These are phyloP conservation scores for Phyllostomus discolor DNA, from an alignment of 2,113 vertebrate genomes.

Conservation along the genomic window DNA sequence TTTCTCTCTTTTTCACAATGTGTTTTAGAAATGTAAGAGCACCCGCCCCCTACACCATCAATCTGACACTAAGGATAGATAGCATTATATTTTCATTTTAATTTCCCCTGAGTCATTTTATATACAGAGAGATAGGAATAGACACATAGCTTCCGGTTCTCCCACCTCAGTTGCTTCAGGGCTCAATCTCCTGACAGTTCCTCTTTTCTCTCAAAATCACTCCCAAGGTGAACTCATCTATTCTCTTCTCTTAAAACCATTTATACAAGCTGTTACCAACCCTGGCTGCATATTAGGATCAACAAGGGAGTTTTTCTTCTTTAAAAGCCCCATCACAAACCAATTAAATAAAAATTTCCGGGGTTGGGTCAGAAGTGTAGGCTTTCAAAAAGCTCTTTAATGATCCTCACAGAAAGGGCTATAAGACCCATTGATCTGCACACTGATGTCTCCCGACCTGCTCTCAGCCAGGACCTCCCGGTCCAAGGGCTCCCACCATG, in stretches of 20 bases:
- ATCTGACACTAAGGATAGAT: not conserved
- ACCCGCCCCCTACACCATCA: fast-evolving
- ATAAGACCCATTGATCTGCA: not conserved
- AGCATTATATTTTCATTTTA: not conserved
- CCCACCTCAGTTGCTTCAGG: not conserved
- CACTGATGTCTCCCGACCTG: not conserved
- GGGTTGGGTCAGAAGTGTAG: not conserved
- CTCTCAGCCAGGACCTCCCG: not conserved
- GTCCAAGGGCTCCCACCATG: not conserved
- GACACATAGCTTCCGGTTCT: not conserved
- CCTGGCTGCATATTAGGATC: not conserved
- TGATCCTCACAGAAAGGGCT: not conserved
- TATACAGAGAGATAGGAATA: not conserved
- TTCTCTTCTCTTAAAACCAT: not conserved
- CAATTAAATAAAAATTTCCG: not conserved
- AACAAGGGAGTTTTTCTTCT: not conserved
- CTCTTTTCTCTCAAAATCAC: not conserved
- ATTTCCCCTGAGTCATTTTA: not conserved
- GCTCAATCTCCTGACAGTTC: not conserved
- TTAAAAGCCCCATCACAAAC: not conserved
- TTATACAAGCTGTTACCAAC: not conserved
- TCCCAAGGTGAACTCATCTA: not conserved
- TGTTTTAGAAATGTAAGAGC: not conserved
- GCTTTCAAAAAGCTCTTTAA: not conserved
- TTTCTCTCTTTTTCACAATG: not conserved